Base-by-base conservation (phyloP, 2,888 invertebrate species). In the Xestia ashworthii region DNA sequence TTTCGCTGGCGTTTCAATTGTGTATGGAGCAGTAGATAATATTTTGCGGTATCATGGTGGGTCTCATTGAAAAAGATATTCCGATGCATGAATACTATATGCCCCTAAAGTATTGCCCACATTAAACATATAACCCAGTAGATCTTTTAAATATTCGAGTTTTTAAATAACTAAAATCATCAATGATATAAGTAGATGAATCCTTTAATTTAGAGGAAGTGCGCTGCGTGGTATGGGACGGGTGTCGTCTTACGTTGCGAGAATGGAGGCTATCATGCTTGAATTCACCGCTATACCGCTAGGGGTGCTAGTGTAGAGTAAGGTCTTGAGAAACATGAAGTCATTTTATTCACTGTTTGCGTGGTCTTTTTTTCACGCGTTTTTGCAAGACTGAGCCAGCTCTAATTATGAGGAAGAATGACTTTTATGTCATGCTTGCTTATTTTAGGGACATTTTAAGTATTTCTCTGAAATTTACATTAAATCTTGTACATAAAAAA, bases 131-230 rank as follows among this genome's bases (percentile, higher is more conserved):
- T 55, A 55, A 55, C 55, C 11, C 58, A 32, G 16, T 5, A 68
- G 22, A 67, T 74, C n/a, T 32, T 32, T 32, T 41, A 38, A 67
- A 46, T 9, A 70, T 70, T 81, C 50, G 76, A 81, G 62, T 48
- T 48, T 6, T 44, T n/a, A 64, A 46, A 71, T 70, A 9, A 82
- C 53, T 12, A 46, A 8, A 32, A 50, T 32, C 14, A 44, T 11
- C 48, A 48, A 65, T 44, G 16, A n/a, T n/a, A n/a, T n/a, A n/a
- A n/a, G n/a, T n/a, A 32, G 41, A 5, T 60, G 8, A 16, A 38
- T 62, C 9, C 19, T 62, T 62, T 38, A 19, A 62, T 62, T 38
- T 32, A 64, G 38, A 64, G 11, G 5, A 22, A 22, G 5, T 38
- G 4, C 11, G 22, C 11, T 64, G 1, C 22, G 38, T 25, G 41